Evolutionary conservation across 2,797 vertebrate genomes (phyloP).

Genomic region (Remorina albescens): DNA sequence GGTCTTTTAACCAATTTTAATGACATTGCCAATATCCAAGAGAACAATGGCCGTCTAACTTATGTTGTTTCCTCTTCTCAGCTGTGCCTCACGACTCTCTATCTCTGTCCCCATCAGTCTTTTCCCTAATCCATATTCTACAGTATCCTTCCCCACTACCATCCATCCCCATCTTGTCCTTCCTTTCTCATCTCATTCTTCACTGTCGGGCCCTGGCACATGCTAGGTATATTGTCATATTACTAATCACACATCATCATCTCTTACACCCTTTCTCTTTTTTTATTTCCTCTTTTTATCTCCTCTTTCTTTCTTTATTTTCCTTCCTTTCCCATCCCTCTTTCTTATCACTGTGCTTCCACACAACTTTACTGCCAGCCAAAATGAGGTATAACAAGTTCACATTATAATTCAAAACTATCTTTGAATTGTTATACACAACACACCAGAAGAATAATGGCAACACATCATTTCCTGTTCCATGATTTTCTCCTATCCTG

Average conservation of each 20-base stretch:
- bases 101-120: conserved; percentile 40
- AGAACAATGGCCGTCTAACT: conserved; percentile 1
- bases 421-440: conserved; percentile 2
- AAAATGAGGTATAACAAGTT: conserved; percentile 9
- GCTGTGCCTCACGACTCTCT: conserved; percentile 3
- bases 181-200: conserved; percentile 52
- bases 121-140: conserved; percentile 55
- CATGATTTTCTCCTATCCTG: conserved; percentile 18
- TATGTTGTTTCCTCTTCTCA: conserved; percentile 32
- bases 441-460: conserved; percentile 13
- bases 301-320: not conserved
- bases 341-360: conserved; percentile 10
- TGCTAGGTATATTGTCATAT: conserved; percentile 49
- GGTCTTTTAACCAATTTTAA: conserved; percentile 7
- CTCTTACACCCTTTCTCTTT: conserved; percentile 17
- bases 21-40: conserved; percentile 18
- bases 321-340: conserved; percentile 20
- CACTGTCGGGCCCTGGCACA: conserved; percentile 42
- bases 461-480: conserved; percentile 43
- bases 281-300: not conserved
- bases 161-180: conserved; percentile 26
- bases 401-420: not conserved
- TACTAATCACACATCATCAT: conserved; percentile 55
- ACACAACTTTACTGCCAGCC: not conserved
- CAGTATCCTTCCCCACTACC: conserved; percentile 3